Conservation (phyloP, 2,113 vertebrate species). For the Perca flavescens region DNA sequence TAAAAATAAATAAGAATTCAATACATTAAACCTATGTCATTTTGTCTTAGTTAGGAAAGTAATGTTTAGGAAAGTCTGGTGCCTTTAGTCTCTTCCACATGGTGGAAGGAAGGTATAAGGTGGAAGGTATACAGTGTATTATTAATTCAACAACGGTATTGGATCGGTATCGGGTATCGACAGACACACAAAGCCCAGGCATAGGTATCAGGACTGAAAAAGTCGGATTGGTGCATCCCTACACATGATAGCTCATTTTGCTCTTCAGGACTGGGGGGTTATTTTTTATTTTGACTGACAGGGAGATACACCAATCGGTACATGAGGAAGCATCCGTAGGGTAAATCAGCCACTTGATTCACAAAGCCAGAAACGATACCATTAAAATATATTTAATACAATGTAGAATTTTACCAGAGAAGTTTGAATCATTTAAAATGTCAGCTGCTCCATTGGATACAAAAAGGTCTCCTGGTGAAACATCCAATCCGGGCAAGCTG, state of each 20-base stretch:
- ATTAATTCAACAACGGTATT: too few species aligned
- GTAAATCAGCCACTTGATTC: neutral
- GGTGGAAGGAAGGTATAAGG: too few species aligned
- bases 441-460: conserved; percentile 87
- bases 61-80: too few species aligned
- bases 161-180: too few species aligned
- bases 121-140: too few species aligned
- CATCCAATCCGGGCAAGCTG: conserved; percentile 88
- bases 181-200: too few species aligned
- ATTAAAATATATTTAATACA: neutral
- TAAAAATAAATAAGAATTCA: too few species aligned
- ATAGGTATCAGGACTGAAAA: too few species aligned
- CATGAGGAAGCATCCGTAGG: neutral
- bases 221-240: too few species aligned
- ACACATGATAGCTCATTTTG: neutral
- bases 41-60: too few species aligned
- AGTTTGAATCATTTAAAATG: conserved; percentile 80
- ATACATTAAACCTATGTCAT: too few species aligned
- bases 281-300: neutral
- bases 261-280: neutral
- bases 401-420: conserved; percentile 65
- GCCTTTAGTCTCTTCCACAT: too few species aligned
- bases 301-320: neutral
- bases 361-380: neutral
- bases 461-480: conserved; percentile 92